Evolutionary conservation across 2,113 vertebrate genomes (phyloP), one percentile per base, ranked within the genome.

Genomic region (Upupa epops): DNA sequence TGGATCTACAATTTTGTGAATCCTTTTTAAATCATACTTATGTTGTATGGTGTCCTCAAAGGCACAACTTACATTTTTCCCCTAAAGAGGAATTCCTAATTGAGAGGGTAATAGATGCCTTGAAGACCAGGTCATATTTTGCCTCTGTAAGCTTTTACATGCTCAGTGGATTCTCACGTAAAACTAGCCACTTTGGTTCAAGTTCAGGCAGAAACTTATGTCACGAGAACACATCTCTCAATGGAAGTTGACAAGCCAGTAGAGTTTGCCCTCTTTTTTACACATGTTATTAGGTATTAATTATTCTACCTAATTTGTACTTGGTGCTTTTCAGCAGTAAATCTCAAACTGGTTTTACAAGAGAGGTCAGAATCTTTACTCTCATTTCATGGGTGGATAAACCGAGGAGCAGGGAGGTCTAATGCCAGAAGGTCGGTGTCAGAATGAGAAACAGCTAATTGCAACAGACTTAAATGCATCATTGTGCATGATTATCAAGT

Each of bases 391-490:
- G 0, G 66, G 54, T 0, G 2, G 61, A 78, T 90, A 89, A 93
- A 65, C 54, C 15, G 64, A 78, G 65, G 54, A 81, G 40, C 74
- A 36, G 28, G 24, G 37, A 88, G 61, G 54, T 93, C 77, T 84
- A 78, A 32, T 64, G 77, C 70, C 58, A 61, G 40, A 78, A 90
- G 54, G 48, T 40, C 3, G 0, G 19, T 89, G 77, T 84, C 89
- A 89, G 49, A 89, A 29, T 0, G 0, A 83, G 84, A 72, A 78
- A 29, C 31, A 77, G 37, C 20, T 89, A 89, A 89, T 89, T 94
- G 52, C 88, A 78, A 58, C 64, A 94, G 76, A 71, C 56, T 86
- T 88, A 68, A 94, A 77, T 88, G 29, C 40, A 80, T 80, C 56
- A 10, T 51, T 83, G 69, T 83, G 17, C 25, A 18, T 31, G 56